phyloP scores from a whole-genome alignment of 1,140 invertebrate genomes.

The Drosophila kikkawai region DNA sequence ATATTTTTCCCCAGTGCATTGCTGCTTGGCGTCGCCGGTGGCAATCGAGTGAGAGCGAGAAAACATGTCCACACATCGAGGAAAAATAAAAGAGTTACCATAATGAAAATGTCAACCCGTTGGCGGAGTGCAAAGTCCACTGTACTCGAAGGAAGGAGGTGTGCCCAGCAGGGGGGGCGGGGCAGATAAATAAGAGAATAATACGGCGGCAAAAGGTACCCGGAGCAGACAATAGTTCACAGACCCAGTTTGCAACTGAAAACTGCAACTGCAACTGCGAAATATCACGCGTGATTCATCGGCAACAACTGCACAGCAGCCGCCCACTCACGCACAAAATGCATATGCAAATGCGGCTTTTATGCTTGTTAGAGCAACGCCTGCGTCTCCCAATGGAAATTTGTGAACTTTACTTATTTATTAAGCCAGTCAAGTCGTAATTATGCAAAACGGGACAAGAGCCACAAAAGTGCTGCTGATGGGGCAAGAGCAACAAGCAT shows the following conservation, averaged over 20 bases:
- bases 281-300: slow-evolving; percentile 79
- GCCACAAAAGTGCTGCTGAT: slow-evolving; percentile 21
- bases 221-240: slow-evolving; percentile 54
- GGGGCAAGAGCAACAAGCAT: slow-evolving; percentile 2
- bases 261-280: slow-evolving; percentile 53
- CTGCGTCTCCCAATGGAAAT: slow-evolving; percentile 40
- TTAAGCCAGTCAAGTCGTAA: slow-evolving; percentile 68
- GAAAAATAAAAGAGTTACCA: slow-evolving; percentile 43
- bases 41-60: slow-evolving; percentile 46
- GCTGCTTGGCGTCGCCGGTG: slow-evolving; percentile 51
- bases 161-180: not conserved
- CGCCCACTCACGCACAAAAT: slow-evolving; percentile 61
- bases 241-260: slow-evolving; percentile 38
- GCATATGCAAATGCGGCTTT: slow-evolving; percentile 61
- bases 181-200: slow-evolving; percentile 55
- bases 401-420: slow-evolving; percentile 68
- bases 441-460: slow-evolving; percentile 65
- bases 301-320: slow-evolving; percentile 38
- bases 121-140: slow-evolving; percentile 70
- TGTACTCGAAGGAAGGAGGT: slow-evolving; percentile 3
- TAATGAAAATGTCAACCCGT: slow-evolving; percentile 80
- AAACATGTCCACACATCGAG: slow-evolving; percentile 45
- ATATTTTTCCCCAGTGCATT: not conserved
- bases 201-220: slow-evolving; percentile 31
- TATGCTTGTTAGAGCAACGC: slow-evolving; percentile 76